Evolutionary conservation across 2,888 invertebrate species (phyloP).

Genomic region (Melinopterus prodromus): DNA sequence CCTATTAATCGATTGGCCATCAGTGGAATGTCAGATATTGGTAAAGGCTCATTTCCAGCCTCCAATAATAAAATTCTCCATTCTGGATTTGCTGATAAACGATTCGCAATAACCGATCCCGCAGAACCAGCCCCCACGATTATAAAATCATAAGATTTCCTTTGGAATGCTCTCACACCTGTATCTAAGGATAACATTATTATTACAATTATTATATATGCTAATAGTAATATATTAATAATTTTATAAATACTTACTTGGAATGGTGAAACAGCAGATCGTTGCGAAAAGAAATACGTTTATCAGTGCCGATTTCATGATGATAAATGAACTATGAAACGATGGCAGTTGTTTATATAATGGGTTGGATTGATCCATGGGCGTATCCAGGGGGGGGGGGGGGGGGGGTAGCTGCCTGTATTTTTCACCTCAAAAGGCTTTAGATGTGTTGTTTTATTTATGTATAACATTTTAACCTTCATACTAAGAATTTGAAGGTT

Average conservation of each 20-base stretch:
- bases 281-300: not conserved
- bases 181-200: not conserved
- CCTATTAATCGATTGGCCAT: conserved; percentile 65
- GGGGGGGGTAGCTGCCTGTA: no score
- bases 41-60: conserved; percentile 65
- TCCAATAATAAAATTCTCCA: conserved; percentile 73
- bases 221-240: no score
- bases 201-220: no score
- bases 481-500: no score
- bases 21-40: conserved; percentile 64
- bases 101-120: conserved; percentile 74
- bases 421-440: no score
- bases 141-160: conserved; percentile 68
- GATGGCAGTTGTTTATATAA: not conserved
- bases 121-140: conserved; percentile 76
- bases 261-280: not conserved
- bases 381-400: no score
- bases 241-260: not conserved
- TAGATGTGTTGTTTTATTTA: no score
- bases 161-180: not conserved
- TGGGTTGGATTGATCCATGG: no score
- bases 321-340: not conserved
- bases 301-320: not conserved
- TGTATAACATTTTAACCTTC: no score
- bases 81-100: conserved; percentile 70